A percentile compares a stretch with the other conserved stretches of the same genome.
phyloP scores from a whole-genome alignment of 2,113 vertebrate genomes.

The Petrocephalus zakoni region DNA sequence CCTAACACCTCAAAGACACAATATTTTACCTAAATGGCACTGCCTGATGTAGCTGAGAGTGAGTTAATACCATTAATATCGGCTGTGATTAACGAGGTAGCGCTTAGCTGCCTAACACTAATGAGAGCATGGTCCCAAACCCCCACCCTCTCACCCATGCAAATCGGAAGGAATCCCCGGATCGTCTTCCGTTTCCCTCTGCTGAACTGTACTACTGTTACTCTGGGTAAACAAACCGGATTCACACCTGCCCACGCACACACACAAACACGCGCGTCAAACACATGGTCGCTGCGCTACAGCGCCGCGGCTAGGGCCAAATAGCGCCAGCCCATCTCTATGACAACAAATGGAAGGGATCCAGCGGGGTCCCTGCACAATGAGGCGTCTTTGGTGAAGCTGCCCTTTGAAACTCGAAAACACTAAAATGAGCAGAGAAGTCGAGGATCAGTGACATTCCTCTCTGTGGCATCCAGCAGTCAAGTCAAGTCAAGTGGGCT shows the following conservation, averaged over 20 bases:
- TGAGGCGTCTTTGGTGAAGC: background rate
- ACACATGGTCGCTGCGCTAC: background rate
- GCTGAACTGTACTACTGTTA: background rate
- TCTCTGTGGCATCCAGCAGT: background rate
- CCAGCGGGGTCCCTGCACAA: background rate
- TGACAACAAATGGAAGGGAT: constrained; percentile 11
- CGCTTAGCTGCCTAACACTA: background rate
- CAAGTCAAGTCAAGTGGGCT: background rate
- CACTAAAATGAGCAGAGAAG: background rate
- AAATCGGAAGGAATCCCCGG: background rate
- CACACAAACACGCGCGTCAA: background rate
- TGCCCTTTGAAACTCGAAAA: background rate
- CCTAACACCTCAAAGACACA: background rate
- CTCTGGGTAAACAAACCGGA: background rate
- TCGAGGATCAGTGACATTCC: background rate
- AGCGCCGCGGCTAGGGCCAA: background rate
- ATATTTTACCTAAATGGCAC: background rate
- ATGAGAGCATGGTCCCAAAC: background rate
- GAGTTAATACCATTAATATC: background rate
- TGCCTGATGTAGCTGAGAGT: background rate
- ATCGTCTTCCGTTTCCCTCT: background rate
- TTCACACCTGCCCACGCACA: constrained; percentile 1
- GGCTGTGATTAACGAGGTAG: background rate
- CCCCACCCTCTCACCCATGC: background rate
- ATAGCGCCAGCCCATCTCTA: background rate